Base-by-base conservation (phyloP, 2,888 invertebrate species). In the Mamestra brassicae region DNA sequence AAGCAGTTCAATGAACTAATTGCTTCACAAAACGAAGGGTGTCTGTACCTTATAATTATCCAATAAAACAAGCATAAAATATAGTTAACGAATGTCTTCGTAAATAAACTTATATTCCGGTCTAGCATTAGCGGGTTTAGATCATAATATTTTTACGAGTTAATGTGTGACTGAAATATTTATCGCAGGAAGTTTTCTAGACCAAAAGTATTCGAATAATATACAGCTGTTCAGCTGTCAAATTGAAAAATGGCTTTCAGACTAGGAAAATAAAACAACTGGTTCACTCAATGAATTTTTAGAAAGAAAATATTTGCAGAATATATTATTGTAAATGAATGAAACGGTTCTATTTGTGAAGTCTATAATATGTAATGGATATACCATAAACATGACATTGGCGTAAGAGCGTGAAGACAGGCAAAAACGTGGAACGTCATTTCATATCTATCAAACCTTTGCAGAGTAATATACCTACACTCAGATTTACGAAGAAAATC, bases 121-220 rank as follows among this genome's bases (percentile, higher is more conserved):
- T n/a, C 57, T 57, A 58, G 62, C 67, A 58, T 38, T 26, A 58
- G 52, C 11, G 5, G 42, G 52, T 13, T 3, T 47, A 67, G 62
- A 63, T 72, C 58, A 64, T 57, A 75, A 61, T 65, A 78, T 45
- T 61, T 78, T 66, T 67, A 81, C 57, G 47, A 67, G 26, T 67
- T 47, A 67, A 54, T 64, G 17, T 71, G 72, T 55, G 67, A 58
- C 36, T 67, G 67, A 54, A 74, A 45, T 60, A 57, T 64, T 62
- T 68, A 84, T 81, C 11, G 26, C 76, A 61, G 77, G 67, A 68
- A 81, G 76, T 66, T 78, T 71, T 64, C 81, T 81, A 64, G 76
- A 75, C 67, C 26, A 17, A 55, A 42, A 65, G 13, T 63, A 42
- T 74, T 66, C 54, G 11, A 58, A 67, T 47, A 76, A 58, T 57